Evolutionary conservation across 2,113 vertebrate species (phyloP).

Genomic region (Microtus pennsylvanicus): DNA sequence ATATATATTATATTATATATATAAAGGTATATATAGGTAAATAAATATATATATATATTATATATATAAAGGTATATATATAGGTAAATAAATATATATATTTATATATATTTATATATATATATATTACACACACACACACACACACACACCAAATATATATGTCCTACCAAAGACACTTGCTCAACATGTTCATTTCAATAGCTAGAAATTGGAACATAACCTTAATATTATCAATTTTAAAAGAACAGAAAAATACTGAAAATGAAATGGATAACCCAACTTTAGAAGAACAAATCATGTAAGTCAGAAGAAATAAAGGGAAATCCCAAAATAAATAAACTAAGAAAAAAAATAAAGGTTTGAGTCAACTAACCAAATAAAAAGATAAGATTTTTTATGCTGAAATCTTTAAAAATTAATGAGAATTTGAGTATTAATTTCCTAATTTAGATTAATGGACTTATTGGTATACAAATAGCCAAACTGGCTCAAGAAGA

Average conservation of each 20-base stretch:
- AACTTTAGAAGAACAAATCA: background rate
- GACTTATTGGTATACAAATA: background rate
- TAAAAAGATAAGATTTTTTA: background rate
- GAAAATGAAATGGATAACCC: background rate
- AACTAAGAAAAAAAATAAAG: background rate
- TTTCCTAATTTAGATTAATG: background rate
- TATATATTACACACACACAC: too few relatives aligned
- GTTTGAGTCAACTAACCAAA: background rate
- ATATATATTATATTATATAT: too few relatives aligned
- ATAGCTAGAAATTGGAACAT: background rate
- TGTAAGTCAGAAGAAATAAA: background rate
- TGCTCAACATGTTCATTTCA: background rate
- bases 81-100: too few relatives aligned
- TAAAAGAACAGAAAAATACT: background rate
- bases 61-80: too few relatives aligned
- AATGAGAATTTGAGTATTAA: background rate
- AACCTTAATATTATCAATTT: background rate
- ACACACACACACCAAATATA: too few relatives aligned
- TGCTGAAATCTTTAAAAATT: background rate
- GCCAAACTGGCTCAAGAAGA: background rate
- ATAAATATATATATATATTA: too few relatives aligned
- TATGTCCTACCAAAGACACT: background rate
- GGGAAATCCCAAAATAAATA: background rate
- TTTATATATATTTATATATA: too few relatives aligned
- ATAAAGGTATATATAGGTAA: too few relatives aligned